These are phyloP conservation scores for Gephyroberyx darwinii DNA, from an alignment of 2,797 vertebrate genomes.

Conservation along the genomic window DNA sequence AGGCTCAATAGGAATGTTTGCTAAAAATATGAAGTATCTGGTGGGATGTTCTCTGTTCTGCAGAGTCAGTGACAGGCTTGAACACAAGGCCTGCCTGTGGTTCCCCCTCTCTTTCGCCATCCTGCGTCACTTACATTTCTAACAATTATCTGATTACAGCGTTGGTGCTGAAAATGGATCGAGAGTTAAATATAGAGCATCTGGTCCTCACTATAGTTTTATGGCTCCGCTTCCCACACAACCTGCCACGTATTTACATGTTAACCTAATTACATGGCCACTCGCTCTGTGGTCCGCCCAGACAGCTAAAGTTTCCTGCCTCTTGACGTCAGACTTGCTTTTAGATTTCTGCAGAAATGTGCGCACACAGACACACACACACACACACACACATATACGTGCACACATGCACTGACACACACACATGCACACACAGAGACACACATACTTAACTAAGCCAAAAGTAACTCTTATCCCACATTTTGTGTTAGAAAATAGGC, in stretches of 20 bases:
- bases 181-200: slow-evolving; percentile 82
- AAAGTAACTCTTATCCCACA: slow-evolving; percentile 35
- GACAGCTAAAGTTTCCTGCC: slow-evolving; percentile 80
- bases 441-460: slow-evolving; percentile 43
- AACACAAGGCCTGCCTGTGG: slow-evolving; percentile 53
- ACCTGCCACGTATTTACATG: slow-evolving; percentile 81
- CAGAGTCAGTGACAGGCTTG: slow-evolving; percentile 37
- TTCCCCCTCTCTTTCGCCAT: slow-evolving; percentile 44
- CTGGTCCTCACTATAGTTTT: slow-evolving; percentile 79
- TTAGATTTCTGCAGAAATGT: slow-evolving; percentile 67
- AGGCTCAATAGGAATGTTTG: slow-evolving; percentile 8
- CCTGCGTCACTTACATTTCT: slow-evolving; percentile 76
- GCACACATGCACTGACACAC: background rate
- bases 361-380: background rate
- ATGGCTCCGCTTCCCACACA: slow-evolving; percentile 77
- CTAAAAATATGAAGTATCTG: slow-evolving; percentile 3
- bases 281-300: slow-evolving; percentile 78
- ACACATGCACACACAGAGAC: slow-evolving; percentile 7
- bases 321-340: slow-evolving; percentile 79
- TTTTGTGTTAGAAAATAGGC: slow-evolving; percentile 53
- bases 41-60: slow-evolving; percentile 26
- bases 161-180: slow-evolving; percentile 72
- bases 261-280: slow-evolving; percentile 82
- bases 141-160: slow-evolving; percentile 81
- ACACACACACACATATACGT: background rate